These are phyloP conservation scores for Streptopelia turtur DNA, from an alignment of 2,797 vertebrate species.

Conservation along the genomic window DNA sequence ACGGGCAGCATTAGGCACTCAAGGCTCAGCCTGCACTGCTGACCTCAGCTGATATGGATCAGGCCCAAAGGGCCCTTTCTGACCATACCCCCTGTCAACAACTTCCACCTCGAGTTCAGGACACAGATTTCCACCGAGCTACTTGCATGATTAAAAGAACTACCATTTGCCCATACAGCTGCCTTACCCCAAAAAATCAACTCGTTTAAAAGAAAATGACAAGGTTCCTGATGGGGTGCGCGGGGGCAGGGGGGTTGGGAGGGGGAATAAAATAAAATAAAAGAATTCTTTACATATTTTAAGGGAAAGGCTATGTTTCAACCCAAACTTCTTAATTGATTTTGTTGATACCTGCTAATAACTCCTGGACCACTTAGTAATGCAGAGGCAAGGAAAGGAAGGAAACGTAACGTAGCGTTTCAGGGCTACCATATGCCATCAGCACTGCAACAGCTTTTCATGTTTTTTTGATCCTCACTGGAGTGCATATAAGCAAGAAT, in stretches of 20 bases:
- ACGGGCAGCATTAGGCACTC: not conserved
- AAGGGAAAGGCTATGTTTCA: not conserved
- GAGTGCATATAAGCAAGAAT: not conserved
- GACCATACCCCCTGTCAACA: not conserved
- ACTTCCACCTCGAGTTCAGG: not conserved
- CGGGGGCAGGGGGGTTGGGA: no score
- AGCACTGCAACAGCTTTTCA: not conserved
- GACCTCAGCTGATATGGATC: conserved; percentile 37
- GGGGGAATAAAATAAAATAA: no score
- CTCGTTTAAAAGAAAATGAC: not conserved
- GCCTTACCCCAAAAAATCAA: not conserved
- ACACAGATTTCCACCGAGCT: not conserved
- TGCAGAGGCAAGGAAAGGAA: not conserved
- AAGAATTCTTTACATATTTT: not conserved
- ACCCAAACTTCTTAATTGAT: not conserved
- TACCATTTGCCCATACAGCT: not conserved
- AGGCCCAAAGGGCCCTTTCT: conserved; percentile 16
- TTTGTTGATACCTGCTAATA: not conserved
- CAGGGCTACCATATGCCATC: conserved; percentile 5
- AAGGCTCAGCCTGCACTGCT: not conserved
- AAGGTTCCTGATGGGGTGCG: not conserved
- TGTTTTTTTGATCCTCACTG: not conserved
- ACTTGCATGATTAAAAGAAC: not conserved
- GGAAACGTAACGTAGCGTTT: not conserved
- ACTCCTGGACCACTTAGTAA: not conserved